Conservation (phyloP, 1,140 invertebrate genomes). For the Asbolus verrucosus region DNA sequence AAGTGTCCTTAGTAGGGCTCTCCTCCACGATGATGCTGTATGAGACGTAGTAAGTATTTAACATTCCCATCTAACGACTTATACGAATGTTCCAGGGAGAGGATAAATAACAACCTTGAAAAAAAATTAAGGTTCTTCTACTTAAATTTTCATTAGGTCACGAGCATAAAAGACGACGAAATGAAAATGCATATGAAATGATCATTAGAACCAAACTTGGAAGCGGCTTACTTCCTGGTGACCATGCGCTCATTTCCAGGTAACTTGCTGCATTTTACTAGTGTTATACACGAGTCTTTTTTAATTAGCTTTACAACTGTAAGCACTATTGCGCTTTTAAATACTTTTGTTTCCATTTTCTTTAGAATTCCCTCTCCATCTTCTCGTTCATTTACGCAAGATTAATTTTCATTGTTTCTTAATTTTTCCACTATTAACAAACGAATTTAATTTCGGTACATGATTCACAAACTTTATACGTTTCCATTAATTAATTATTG, state of each 20-base stretch:
- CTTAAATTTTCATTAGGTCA: no score
- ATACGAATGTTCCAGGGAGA: constrained; percentile 19
- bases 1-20: constrained; percentile 2
- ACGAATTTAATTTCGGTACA: constrained; percentile 19
- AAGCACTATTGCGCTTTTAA: constrained; percentile 31
- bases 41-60: constrained; percentile 18
- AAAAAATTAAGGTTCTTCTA: no score
- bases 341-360: constrained; percentile 36
- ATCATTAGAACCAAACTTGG: no score
- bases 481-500: no score
- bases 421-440: constrained; percentile 34
- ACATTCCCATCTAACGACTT: constrained; percentile 6
- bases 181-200: no score
- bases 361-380: constrained; percentile 27
- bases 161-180: no score
- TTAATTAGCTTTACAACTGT: constrained; percentile 16
- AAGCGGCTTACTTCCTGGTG: no score
- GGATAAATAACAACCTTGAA: no score
- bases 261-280: no score
- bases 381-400: constrained; percentile 32
- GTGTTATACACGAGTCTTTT: constrained; percentile 15
- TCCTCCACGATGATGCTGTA: constrained; percentile 12
- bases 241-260: no score
- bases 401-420: constrained; percentile 38
- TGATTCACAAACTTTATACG: background rate